Conservation (phyloP, 2,888 invertebrate species). For the Adela reaumurella region DNA sequence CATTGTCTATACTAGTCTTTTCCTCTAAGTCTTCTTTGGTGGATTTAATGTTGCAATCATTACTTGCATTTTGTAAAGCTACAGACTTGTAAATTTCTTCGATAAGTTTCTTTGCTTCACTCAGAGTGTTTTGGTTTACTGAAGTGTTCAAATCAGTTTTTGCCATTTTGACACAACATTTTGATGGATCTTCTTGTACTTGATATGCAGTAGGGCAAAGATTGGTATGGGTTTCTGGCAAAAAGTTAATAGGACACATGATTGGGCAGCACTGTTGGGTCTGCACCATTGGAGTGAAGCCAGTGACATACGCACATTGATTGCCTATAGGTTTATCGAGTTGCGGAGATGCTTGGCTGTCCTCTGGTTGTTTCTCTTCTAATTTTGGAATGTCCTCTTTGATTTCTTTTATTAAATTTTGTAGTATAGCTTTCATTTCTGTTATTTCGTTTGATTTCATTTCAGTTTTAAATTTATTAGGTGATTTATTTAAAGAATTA, state of each 20-base stretch:
- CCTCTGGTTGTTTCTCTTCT: conserved; percentile 5
- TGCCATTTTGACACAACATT: background rate
- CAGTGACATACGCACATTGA: background rate
- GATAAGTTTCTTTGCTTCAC: conserved; percentile 36
- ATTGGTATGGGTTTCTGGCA: background rate
- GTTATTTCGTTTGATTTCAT: conserved; percentile 32
- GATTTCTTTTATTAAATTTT: conserved; percentile 35
- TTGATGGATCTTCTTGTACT: too few species aligned
- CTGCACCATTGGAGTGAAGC: background rate
- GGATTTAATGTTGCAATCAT: background rate
- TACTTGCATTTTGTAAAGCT: background rate
- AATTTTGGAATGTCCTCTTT: conserved; percentile 25
- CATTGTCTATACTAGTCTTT: too few species aligned
- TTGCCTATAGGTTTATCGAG: too few species aligned
- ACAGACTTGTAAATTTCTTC: conserved; percentile 45
- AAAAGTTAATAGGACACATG: background rate
- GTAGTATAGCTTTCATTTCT: conserved; percentile 38
- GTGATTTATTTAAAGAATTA: background rate
- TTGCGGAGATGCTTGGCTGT: background rate
- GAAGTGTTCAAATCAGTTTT: background rate
- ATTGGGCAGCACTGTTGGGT: background rate
- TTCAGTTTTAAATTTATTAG: conserved; percentile 9
- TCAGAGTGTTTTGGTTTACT: conserved; percentile 4
- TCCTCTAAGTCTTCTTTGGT: too few species aligned
- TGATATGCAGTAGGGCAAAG: too few species aligned